These are phyloP conservation scores for Archegozetes longisetosus DNA, from an alignment of 1,140 invertebrate species.

Conservation along the genomic window DNA sequence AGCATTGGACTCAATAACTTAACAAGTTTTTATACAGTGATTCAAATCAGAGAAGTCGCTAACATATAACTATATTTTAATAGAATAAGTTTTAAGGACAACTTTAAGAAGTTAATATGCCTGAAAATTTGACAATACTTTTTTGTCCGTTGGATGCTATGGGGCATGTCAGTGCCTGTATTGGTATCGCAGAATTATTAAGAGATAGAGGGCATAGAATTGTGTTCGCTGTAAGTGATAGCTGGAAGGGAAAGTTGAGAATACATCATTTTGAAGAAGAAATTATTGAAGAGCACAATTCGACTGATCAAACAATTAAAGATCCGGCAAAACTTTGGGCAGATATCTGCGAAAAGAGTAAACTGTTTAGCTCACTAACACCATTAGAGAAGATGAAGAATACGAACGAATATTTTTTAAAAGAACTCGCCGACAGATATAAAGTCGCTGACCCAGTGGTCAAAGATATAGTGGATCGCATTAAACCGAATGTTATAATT, in stretches of 20 bases:
- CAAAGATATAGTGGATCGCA: background rate
- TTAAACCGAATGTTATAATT: background rate
- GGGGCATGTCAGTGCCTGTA: constrained; percentile 5
- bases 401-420: background rate
- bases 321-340: background rate
- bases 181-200: constrained; percentile 6
- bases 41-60: too few species aligned
- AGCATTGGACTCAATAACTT: too few species aligned
- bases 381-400: background rate
- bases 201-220: constrained; percentile 1
- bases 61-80: too few species aligned
- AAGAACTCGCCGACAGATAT: background rate
- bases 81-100: too few species aligned
- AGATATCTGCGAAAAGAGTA: background rate
- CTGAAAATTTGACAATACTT: background rate
- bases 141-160: background rate
- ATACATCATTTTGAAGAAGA: constrained; percentile 2
- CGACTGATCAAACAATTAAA: background rate
- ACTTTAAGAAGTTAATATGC: background rate
- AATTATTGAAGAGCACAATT: constrained; percentile 2
- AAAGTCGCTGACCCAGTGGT: background rate
- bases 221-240: constrained; percentile 1
- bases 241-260: background rate
- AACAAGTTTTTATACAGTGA: too few species aligned
- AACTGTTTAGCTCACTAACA: background rate